Percentiles rank a stretch among this genome's conserved stretches.
These are phyloP conservation scores for Pseudoips prasinana DNA, from an alignment of 2,888 invertebrate species.

Conservation along the genomic window DNA sequence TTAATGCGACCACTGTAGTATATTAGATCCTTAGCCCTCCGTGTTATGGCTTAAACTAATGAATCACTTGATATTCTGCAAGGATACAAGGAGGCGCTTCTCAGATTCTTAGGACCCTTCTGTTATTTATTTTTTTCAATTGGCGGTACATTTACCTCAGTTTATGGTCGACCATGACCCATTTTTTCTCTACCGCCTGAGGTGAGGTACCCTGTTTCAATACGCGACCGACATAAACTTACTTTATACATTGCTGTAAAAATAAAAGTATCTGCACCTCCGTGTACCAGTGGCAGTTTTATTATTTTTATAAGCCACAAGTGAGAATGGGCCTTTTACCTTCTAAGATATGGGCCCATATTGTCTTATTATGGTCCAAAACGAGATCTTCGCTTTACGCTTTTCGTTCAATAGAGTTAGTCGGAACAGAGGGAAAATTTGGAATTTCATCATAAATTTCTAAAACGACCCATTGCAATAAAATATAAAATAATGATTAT, in stretches of 20 bases:
- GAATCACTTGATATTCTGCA: no score
- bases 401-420: no score
- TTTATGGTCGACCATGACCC: conserved; percentile 66
- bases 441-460: no score
- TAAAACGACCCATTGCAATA: no score
- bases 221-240: conserved; percentile 44
- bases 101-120: conserved; percentile 2
- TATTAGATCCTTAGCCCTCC: no score
- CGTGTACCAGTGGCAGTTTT: conserved; percentile 31
- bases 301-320: conserved; percentile 33
- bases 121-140: conserved; percentile 13
- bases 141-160: conserved; percentile 32
- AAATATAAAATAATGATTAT: no score
- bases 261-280: conserved; percentile 40
- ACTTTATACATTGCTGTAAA: conserved; percentile 47
- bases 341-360: conserved; percentile 22
- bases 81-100: no score
- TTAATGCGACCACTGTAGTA: no score
- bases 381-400: no score
- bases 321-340: conserved; percentile 21
- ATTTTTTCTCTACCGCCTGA: conserved; percentile 49
- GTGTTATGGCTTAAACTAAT: no score
- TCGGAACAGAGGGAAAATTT: no score
- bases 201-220: conserved; percentile 54
- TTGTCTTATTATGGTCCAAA: conserved; percentile 5